phyloP scores from a whole-genome alignment of 2,888 invertebrate genomes.

The Xanthia icteritia region DNA sequence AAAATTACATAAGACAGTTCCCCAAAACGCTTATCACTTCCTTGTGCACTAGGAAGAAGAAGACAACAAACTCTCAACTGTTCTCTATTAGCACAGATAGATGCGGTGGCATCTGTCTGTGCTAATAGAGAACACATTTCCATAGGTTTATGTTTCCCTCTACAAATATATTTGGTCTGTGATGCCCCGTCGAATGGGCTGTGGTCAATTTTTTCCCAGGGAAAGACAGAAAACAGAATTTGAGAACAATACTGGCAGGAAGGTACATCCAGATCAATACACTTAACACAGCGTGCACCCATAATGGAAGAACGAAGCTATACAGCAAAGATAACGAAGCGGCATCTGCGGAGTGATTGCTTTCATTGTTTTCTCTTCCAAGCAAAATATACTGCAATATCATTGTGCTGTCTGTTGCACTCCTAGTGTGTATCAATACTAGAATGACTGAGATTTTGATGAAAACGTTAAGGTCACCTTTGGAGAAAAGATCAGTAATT shows the following conservation, averaged over 20 bases:
- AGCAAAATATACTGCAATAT: conserved; percentile 14
- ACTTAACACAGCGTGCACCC: conserved; percentile 9
- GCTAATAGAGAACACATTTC: neutral
- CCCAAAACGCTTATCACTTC: neutral
- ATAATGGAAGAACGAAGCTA: conserved; percentile 10
- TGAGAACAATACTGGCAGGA: neutral
- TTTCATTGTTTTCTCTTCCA: conserved; percentile 38
- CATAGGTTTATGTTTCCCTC: neutral
- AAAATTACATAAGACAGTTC: neutral
- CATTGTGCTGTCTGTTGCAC: neutral
- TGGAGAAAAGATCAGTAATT: too few species aligned
- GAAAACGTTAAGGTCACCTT: too few species aligned
- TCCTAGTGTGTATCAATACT: neutral
- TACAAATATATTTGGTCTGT: neutral
- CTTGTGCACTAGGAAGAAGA: neutral
- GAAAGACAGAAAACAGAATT: neutral
- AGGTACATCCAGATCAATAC: conserved; percentile 17
- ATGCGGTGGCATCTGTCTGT: too few species aligned
- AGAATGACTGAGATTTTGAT: too few species aligned
- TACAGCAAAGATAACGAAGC: conserved; percentile 37
- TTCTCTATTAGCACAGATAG: too few species aligned
- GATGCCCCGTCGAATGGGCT: neutral
- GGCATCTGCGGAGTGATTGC: conserved; percentile 34
- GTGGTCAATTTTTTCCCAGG: neutral
- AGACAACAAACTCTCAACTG: neutral